Conservation (phyloP, 2,797 vertebrate genomes). For the Microcaecilia unicolor region DNA sequence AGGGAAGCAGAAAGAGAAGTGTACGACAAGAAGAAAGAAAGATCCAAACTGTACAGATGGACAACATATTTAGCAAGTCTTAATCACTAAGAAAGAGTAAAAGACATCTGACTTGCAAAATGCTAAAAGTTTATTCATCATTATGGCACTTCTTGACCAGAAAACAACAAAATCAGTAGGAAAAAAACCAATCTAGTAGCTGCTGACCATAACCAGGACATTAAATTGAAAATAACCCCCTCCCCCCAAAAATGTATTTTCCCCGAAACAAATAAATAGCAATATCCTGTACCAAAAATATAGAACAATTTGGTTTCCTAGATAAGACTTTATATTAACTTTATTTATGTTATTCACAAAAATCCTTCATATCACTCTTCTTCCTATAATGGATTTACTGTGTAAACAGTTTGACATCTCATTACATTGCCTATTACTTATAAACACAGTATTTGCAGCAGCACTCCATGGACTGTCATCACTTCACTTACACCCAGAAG, state of each 20-base stretch:
- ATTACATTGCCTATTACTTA: constrained; percentile 25
- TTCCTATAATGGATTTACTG: constrained; percentile 30
- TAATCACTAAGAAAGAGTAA: constrained; percentile 8
- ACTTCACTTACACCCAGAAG: too few species aligned
- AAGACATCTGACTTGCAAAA: constrained; percentile 15
- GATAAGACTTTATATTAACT: constrained; percentile 30
- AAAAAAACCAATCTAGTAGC: constrained; percentile 25
- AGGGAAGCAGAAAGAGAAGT: too few species aligned
- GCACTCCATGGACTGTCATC: constrained; percentile 10
- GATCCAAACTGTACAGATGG: too few species aligned
- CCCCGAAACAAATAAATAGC: constrained; percentile 36
- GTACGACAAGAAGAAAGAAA: too few species aligned
- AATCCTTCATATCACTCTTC: constrained; percentile 27
- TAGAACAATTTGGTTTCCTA: constrained; percentile 14
- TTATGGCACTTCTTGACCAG: neutral
- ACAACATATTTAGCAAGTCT: too few species aligned
- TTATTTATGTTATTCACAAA: constrained; percentile 31
- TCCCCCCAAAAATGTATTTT: constrained; percentile 16
- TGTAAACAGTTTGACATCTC: constrained; percentile 42
- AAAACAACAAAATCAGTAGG: constrained; percentile 13
- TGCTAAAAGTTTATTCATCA: constrained; percentile 43
- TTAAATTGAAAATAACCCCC: constrained; percentile 19
- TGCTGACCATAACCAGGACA: constrained; percentile 14
- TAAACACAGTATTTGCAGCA: constrained; percentile 39
- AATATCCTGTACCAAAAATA: constrained; percentile 13